Evolutionary conservation across 1,140 invertebrate species (phyloP), one percentile per base, ranked within the genome.

Genomic region (Acyrthosiphon pisum): DNA sequence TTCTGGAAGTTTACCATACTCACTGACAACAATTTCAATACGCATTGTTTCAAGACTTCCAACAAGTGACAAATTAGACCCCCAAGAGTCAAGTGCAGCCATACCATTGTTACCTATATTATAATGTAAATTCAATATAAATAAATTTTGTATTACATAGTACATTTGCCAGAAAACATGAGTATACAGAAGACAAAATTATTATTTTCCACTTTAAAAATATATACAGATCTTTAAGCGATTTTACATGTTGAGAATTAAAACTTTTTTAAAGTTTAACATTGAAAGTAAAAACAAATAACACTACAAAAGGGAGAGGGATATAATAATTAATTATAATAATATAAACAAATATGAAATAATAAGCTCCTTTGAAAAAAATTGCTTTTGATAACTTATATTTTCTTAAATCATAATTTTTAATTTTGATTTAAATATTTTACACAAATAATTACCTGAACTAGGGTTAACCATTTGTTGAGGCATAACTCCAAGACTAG

Each of bases 1-100:
- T 91, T 91, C 88, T 9, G 92, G 81, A 46, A 95, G 94, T 95
- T 96, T 96, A 23, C 97, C 97, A 94, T 97, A 96, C 95, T 98
- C 97, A 94, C 97, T 98, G 93, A 99, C 98, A 37, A 99, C 98
- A 95, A 99, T 99, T 95, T 99, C 98, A 93, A 99, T 98, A 94
- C 98, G 96, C 95, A 99, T 97, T 3, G 97, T 96, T 94, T 99
- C 98, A 95, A 99, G 97, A 94, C 96, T 97, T 26, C 97, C 98
- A 93, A 98, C 97, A n/a, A 99, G 95, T 23, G 98, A 98, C 53
- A 99, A 95, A 95, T 98, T 98, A 14, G 98, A 98, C 14, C 98
- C 98, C 94, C 99, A 97, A 91, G 98, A 98, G 94, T 99, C 98
- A 94, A 98, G 96, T 0, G 97, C 97, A 1, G 94, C 93, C 23